Percentiles rank a stretch among this genome's conserved stretches.
These are phyloP conservation scores for Leucophora obtusa DNA, from an alignment of 2,888 invertebrate genomes.

Conservation along the genomic window DNA sequence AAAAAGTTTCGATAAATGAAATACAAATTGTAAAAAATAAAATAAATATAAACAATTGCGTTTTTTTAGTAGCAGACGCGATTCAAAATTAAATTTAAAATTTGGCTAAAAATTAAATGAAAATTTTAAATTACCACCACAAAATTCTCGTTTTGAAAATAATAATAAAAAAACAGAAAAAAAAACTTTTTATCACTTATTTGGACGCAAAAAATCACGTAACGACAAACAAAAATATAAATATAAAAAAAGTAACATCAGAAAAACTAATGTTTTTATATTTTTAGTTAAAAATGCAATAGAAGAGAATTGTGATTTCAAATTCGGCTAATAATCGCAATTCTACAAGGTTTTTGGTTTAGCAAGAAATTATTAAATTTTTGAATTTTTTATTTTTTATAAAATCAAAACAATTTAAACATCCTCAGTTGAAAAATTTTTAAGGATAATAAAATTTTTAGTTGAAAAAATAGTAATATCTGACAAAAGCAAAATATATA, in stretches of 20 bases:
- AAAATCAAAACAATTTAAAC: constrained; percentile 65
- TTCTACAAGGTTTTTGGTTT: constrained; percentile 67
- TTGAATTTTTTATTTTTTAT: constrained; percentile 64
- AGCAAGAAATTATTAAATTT: constrained; percentile 65
- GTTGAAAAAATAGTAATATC: constrained; percentile 31
- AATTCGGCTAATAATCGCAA: constrained; percentile 29
- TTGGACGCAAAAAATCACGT: constrained; percentile 67
- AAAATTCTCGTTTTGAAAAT: constrained; percentile 61
- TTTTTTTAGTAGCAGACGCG: constrained; percentile 78
- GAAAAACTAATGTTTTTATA: constrained; percentile 42
- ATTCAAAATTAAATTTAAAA: constrained; percentile 63
- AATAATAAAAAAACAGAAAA: constrained; percentile 37
- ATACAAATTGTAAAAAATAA: constrained; percentile 49
- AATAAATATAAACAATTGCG: constrained; percentile 71
- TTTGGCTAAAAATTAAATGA: constrained; percentile 62
- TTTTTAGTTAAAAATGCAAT: constrained; percentile 70
- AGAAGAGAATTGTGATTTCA: constrained; percentile 69
- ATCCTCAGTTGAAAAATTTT: constrained; percentile 70
- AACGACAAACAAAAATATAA: constrained; percentile 32
- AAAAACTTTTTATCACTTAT: constrained; percentile 76
- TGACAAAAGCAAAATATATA: neutral
- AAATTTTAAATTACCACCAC: constrained; percentile 63
- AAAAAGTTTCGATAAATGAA: constrained; percentile 62
- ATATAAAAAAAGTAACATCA: constrained; percentile 49
- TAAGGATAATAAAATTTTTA: constrained; percentile 53